Base-by-base conservation (phyloP, 2,113 vertebrate genomes). In the Cinclus cinclus region DNA sequence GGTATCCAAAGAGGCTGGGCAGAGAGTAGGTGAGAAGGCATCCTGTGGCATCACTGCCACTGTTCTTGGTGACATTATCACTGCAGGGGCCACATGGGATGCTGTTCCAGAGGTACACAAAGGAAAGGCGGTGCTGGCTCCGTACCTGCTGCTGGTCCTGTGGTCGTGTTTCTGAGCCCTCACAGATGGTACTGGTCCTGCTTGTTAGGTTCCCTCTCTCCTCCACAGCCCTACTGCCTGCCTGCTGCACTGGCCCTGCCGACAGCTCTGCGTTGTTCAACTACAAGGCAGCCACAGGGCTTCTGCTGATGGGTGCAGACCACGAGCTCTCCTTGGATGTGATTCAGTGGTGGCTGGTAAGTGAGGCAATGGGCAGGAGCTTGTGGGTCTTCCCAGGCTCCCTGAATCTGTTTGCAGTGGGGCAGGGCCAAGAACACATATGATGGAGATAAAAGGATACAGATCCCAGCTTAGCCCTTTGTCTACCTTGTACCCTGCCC, bases 271-370 rank as follows among this genome's bases (percentile, higher is more conserved):
- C 71, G 3, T 98, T 98, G 98, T 99, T 99, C 92, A 94, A 87
- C 8, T 98, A 97, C 18, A 92, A 99, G 47, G 35, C 24, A 8
- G 44, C 92, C 3, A 50, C 97, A 86, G 62, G 95, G 60, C 98
- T 97, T 5, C 80, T 98, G 81, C 96, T 99, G 70, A 94, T 3
- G 0, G 78, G 41, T 0, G 13, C 78, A 25, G 87, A 94, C 39
- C 88, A 95, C 0, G 22, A 95, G 50, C 90, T 99, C 24, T 93
- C 98, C 39, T 58, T 39, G 0, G 79, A 89, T 0, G 96, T 97
- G 7, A 83, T 98, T 28, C 71, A 27, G 10, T 98, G 98, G 98
- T 99, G 98, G 98, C 91, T 98, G 98, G 98, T 99, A 92, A 99
- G 95, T 94, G 37, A 13, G 27, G 18, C 4, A 13, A 6, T 1